phyloP scores from a whole-genome alignment of 2,113 vertebrate genomes.

The Sturnira hondurensis region DNA sequence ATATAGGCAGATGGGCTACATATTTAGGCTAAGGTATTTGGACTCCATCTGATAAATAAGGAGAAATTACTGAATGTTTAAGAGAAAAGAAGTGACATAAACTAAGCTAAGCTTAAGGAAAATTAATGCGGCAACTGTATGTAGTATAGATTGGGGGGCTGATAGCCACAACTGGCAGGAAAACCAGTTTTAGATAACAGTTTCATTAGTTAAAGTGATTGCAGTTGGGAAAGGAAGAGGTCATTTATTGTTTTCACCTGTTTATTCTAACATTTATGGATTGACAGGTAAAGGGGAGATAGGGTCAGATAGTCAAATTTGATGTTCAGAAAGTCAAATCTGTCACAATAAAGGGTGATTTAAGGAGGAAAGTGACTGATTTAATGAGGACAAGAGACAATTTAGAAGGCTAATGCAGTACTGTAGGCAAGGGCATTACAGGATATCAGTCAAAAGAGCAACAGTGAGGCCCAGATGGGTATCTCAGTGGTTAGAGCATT shows the following conservation, averaged over 20 bases:
- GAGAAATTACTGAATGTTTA: slow-evolving; percentile 12
- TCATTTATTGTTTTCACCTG: background rate
- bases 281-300: background rate
- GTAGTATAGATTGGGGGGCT: background rate
- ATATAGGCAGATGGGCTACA: background rate
- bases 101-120: background rate
- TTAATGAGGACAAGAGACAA: background rate
- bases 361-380: background rate
- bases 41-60: background rate
- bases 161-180: background rate
- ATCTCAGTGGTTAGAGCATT: too few species aligned
- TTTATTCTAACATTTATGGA: slow-evolving; percentile 29
- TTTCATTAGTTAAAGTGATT: background rate
- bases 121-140: background rate
- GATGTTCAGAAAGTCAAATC: background rate
- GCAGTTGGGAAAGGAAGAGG: background rate
- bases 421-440: background rate
- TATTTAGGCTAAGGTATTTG: background rate
- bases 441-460: background rate
- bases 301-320: background rate
- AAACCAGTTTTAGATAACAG: background rate
- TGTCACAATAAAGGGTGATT: background rate
- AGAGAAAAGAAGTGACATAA: slow-evolving; percentile 17
- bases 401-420: background rate
- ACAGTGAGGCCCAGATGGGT: too few species aligned